phyloP scores from a whole-genome alignment of 2,797 vertebrate species.

The Sphaeramia orbicularis region DNA sequence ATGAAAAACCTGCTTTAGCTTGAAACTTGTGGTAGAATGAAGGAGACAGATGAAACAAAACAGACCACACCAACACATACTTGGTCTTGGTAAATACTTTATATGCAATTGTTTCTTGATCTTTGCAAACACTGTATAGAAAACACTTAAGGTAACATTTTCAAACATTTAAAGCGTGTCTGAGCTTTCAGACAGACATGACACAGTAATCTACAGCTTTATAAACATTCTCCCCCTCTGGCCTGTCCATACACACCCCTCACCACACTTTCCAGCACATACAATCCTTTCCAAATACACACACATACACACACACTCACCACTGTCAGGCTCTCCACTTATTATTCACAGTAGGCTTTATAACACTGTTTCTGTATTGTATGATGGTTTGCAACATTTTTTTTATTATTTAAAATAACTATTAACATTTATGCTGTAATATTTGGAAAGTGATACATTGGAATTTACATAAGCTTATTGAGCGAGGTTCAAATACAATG shows the following conservation, averaged over 20 bases:
- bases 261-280: constrained; percentile 31
- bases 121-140: constrained; percentile 89
- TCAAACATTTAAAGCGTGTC: constrained; percentile 85
- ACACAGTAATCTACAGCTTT: constrained; percentile 82
- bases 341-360: constrained; percentile 85
- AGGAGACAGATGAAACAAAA: constrained; percentile 36
- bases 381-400: constrained; percentile 69
- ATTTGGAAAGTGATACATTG: constrained; percentile 85
- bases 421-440: constrained; percentile 83
- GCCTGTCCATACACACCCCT: constrained; percentile 51
- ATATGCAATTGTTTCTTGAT: constrained; percentile 86
- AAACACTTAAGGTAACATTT: constrained; percentile 85
- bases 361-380: constrained; percentile 82
- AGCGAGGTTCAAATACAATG: constrained; percentile 83
- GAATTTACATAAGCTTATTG: constrained; percentile 87
- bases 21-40: constrained; percentile 13
- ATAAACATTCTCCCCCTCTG: constrained; percentile 69
- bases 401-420: constrained; percentile 83
- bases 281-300: constrained; percentile 30
- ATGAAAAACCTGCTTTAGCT: constrained; percentile 17
- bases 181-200: constrained; percentile 82
- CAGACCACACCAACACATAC: constrained; percentile 59
- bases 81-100: constrained; percentile 83
- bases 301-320: constrained; percentile 41
- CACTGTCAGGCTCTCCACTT: constrained; percentile 67